Evolutionary conservation across 2,113 vertebrate species (phyloP), one percentile per base, ranked within the genome.

Genomic region (Plectropomus leopardus): DNA sequence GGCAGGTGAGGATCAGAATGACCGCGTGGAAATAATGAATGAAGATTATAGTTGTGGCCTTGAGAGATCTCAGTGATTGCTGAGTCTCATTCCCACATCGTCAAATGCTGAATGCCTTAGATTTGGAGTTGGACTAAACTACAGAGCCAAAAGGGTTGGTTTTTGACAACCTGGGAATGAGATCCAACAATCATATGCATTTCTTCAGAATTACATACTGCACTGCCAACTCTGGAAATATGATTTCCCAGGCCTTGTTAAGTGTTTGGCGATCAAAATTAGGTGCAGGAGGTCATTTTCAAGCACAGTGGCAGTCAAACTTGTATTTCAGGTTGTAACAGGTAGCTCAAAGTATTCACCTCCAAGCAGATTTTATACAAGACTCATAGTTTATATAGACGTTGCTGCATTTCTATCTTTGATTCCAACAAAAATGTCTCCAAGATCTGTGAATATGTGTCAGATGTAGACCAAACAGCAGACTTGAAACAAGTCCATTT

Each of bases 1-100:
- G 98, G 98, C 98, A 99, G 97, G 98, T 99, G 95, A 83, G 80
- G 57, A 77, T 47, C 42, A 67, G 26, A 73, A 32, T 1, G 23
- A 53, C n/a, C 19, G 19, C 28, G 45, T 59, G 21, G 21, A 17
- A 32, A 60, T n/a, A 28, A 19, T 63, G 10, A 63, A 0, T 21
- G 3, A 36, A 42, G 21, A 71, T 47, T 4, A 1, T 26, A 42
- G 23, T 47, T 57, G 8, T 67, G 15, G 2, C 19, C 26, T 24
- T 68, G 4, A 40, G 19, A 36, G 4, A 66, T 34, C 30, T 59
- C 28, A 34, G n/a, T 11, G 7, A 40, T 9, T 36, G 36, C 3
- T 36, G 36, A 36, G 36, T 36, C 36, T 36, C 36, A 36, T 11
- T 10, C 9, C 36, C 36, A 36, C 8, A 10, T 36, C 36, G 36